Base-by-base conservation (phyloP, 2,888 invertebrate species). In the Drosophila engyochracea region DNA sequence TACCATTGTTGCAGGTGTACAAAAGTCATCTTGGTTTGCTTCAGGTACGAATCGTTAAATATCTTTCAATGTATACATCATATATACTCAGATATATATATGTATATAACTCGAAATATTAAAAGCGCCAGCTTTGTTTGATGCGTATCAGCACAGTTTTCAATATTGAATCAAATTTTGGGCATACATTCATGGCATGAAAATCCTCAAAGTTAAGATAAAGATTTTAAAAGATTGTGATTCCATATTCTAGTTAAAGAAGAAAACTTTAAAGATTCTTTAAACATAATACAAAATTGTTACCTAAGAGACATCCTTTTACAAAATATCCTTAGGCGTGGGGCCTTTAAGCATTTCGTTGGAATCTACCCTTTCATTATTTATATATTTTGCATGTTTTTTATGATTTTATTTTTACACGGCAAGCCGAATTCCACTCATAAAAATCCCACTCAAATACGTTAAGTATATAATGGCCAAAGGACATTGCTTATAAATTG, bases 1-100 rank as follows among this genome's bases (percentile, higher is more conserved):
- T 59, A 76, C 65, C 76, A 76, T 76, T 67, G 76, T 63, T 55
- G 65, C 59, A 53, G 49, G 41, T 55, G 66, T 28, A 52, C 49
- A 9, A 75, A 14, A 64, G 41, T 73, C 66, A 66, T 61, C 63
- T 39, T 57, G n/a, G 39, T 52, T 52, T 14, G 39, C 25, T 44
- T 33, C 64, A 53, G 57, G 6, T 70, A 25, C n/a, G 44, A 44
- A 44, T 25, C 41, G 16, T 75, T 61, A 12, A 62, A 72, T 64
- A 49, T 49, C 47, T 47, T 16, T 25, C 28, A 16, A 58, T 22
- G 55, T 52, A 52, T 19, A 39, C 37, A 22, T 30, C n/a, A 41
- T 22, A 62, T 31, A 53, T 35, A 37, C 16, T 16, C n/a, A 19
- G 25, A 22, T 25, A n/a, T 16, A 35, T 33, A 25, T 22, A 25